A percentile compares a stretch with the other conserved stretches of the same genome.
Evolutionary conservation across 1,140 invertebrate genomes (phyloP).

Genomic region (Drosophila chauvacae): DNA sequence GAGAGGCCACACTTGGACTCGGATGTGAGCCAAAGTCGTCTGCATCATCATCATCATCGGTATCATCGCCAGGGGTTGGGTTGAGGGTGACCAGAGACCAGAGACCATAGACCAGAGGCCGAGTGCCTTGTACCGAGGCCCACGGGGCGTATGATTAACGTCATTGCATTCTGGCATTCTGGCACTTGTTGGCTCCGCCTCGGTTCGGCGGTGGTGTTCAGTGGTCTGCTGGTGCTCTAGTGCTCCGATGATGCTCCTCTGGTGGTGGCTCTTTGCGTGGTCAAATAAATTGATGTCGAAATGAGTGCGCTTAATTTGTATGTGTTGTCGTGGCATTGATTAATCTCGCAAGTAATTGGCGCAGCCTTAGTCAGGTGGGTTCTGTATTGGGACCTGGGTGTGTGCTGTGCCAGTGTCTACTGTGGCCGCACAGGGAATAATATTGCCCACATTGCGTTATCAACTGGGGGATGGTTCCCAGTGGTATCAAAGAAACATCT

Average conservation of each 20-base stretch:
- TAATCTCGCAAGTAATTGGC: conserved; percentile 75
- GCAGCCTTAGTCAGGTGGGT: conserved; percentile 46
- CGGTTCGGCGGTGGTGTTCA: conserved; percentile 14
- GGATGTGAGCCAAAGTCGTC: conserved; percentile 67
- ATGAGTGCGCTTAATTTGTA: conserved; percentile 72
- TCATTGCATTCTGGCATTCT: conserved; percentile 51
- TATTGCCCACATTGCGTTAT: too few relatives aligned
- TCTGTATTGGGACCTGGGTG: not conserved
- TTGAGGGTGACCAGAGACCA: conserved; percentile 30
- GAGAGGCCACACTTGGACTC: conserved; percentile 51
- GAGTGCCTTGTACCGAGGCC: conserved; percentile 16
- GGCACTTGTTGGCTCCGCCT: conserved; percentile 72
- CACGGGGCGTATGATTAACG: conserved; percentile 81
- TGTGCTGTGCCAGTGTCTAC: conserved; percentile 3
- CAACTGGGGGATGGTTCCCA: not conserved
- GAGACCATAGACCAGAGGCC: conserved; percentile 3
- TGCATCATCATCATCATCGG: conserved; percentile 46
- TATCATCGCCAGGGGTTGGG: conserved; percentile 23
- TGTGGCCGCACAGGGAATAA: not conserved
- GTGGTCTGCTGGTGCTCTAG: conserved; percentile 9
- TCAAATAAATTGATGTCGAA: conserved; percentile 76
- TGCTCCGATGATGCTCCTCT: conserved; percentile 19
- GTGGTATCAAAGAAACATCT: not conserved
- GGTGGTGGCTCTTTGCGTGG: conserved; percentile 36
- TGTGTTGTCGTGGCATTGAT: conserved; percentile 79